Evolutionary conservation across 2,888 invertebrate genomes (phyloP), one percentile per base, ranked within the genome.

Genomic region (Orthosia gracilis): DNA sequence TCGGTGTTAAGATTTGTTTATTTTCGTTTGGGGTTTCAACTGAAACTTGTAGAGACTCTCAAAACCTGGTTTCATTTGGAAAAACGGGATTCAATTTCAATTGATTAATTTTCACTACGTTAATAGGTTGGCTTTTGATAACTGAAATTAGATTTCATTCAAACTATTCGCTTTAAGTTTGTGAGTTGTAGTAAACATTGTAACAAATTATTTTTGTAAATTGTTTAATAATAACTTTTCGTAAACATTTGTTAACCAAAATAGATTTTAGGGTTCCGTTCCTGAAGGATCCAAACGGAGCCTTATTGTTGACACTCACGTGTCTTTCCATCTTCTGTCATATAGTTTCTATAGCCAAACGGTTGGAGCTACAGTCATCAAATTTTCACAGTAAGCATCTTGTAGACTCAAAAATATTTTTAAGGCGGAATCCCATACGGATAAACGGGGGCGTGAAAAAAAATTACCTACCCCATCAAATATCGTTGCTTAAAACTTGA

Each of bases 121-220:
- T 74, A 68, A 58, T 74, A 45, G 54, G 57, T 69, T 50, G 17
- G 47, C 57, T 62, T 62, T 72, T 76, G 71, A 52, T 3, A n/a
- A 75, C 64, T 66, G 26, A 76, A 80, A 79, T 76, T 66, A 71
- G 58, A 54, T 71, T 80, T 69, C 5, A 73, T 13, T 47, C n/a
- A 15, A 58, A 23, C n/a, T 47, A 23, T 50, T 65, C 73, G 21
- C 57, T 58, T 57, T n/a, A 0, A 4, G 13, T 40, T 65, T 12
- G 15, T 21, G n/a, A 11, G 2, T 12, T 69, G 54, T 15, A 31
- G n/a, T 9, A 62, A 66, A 50, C 31, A 31, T 61, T 47, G 12
- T 1, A n/a, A 26, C 0, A 17, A n/a, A 7, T 26, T 54, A 23
- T 23, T 47, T 57, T 21, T 12, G 9, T 57, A 40, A 23, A 31